A percentile compares a stretch with the other conserved stretches of the same genome.
Conservation (phyloP, 1,140 invertebrate species). For the Pogonognathellus flavescens region DNA sequence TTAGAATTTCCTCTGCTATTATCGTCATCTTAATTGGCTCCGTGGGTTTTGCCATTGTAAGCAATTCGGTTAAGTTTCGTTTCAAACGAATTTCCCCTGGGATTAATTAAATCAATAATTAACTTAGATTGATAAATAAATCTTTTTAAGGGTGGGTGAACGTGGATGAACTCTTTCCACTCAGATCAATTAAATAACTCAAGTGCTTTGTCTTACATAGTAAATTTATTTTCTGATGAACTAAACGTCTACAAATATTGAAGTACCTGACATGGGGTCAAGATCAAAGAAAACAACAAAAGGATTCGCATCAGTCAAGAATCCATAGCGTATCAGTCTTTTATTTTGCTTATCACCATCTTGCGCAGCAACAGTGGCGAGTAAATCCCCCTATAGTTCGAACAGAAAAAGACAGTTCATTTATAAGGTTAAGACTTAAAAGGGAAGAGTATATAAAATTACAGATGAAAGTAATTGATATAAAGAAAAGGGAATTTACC, state of each 20-base stretch:
- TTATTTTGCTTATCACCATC: constrained; percentile 90
- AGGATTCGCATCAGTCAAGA: constrained; percentile 85
- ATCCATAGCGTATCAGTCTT: constrained; percentile 83
- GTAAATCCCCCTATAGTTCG: constrained; percentile 75
- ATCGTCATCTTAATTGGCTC: constrained; percentile 85
- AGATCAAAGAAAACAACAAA: constrained; percentile 87
- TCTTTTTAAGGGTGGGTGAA: too few relatives aligned
- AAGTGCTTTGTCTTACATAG: too few relatives aligned
- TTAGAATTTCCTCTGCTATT: constrained; percentile 83
- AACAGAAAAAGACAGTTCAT: constrained; percentile 12
- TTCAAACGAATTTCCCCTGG: constrained; percentile 71
- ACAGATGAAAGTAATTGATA: background rate
- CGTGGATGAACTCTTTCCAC: background rate
- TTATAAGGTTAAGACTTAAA: background rate
- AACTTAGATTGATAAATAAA: too few relatives aligned
- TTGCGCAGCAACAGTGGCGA: constrained; percentile 84
- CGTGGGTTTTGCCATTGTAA: constrained; percentile 80
- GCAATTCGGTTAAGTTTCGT: constrained; percentile 74
- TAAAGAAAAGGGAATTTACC: constrained; percentile 8
- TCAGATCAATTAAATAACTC: background rate
- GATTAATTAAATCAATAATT: background rate
- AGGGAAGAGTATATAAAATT: background rate
- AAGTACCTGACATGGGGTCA: constrained; percentile 82
- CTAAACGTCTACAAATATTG: background rate
- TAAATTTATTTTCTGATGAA: too few relatives aligned